Percentiles rank a stretch among this genome's conserved stretches.
Evolutionary conservation across 2,113 vertebrate species (phyloP).

Genomic region (Sialia sialis): DNA sequence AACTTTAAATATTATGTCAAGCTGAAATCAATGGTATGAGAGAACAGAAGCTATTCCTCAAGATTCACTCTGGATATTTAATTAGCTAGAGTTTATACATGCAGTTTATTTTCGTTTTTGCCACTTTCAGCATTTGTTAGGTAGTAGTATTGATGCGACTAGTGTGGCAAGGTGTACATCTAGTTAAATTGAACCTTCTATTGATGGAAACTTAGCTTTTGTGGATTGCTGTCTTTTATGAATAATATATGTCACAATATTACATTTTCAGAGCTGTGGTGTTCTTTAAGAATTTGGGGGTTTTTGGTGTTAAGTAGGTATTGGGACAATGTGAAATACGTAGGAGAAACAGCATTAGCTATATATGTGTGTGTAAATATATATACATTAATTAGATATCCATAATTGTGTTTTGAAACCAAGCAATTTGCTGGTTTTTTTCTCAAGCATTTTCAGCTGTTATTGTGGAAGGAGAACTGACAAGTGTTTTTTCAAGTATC

Average conservation of each 20-base stretch:
- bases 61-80: conserved; percentile 16
- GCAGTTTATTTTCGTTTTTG: conserved; percentile 1
- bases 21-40: background rate
- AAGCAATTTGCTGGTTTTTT: background rate
- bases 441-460: background rate
- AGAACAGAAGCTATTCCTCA: background rate
- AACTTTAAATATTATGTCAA: conserved; percentile 36
- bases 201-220: conserved; percentile 31
- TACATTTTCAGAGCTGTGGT: background rate
- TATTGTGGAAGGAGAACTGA: background rate
- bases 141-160: conserved; percentile 8
- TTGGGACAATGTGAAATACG: background rate
- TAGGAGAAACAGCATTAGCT: background rate
- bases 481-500: conserved; percentile 29
- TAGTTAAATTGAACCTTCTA: conserved; percentile 12
- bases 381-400: background rate
- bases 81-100: conserved; percentile 20
- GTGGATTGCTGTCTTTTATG: conserved; percentile 28
- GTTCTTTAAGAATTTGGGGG: background rate
- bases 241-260: conserved; percentile 40
- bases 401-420: conserved; percentile 1
- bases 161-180: background rate
- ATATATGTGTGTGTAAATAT: background rate
- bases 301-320: background rate
- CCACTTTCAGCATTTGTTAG: conserved; percentile 28